These are phyloP conservation scores for Tragelaphus buxtoni DNA, from an alignment of 2,113 vertebrate genomes.

Conservation along the genomic window DNA sequence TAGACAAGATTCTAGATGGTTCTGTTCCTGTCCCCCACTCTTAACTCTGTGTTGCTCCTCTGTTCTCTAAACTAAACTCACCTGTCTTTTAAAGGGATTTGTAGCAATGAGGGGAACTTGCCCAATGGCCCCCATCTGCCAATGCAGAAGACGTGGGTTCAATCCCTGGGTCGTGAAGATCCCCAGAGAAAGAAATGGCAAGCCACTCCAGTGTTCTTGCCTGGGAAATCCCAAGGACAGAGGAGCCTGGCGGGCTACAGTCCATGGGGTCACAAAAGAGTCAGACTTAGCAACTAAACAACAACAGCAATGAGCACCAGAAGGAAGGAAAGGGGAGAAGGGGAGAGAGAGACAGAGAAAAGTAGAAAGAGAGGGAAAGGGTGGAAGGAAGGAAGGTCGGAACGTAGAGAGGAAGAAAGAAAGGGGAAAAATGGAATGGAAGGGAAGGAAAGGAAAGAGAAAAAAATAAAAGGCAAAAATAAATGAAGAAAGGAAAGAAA, in stretches of 20 bases:
- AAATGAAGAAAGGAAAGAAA: background rate
- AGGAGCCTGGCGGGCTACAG: background rate
- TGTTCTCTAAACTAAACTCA: background rate
- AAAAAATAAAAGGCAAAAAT: accelerated
- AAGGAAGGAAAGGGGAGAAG: background rate
- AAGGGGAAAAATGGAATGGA: accelerated
- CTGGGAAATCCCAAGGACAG: background rate
- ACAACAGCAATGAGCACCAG: background rate
- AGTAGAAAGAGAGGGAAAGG: background rate
- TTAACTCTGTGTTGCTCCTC: background rate
- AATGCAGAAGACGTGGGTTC: background rate
- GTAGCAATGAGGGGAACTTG: background rate
- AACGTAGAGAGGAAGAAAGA: background rate
- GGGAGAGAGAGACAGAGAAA: background rate
- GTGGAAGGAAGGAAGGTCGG: background rate
- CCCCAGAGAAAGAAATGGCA: background rate
- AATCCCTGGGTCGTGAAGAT: background rate
- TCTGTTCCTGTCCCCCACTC: background rate
- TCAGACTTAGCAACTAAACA: background rate
- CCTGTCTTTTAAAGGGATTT: background rate
- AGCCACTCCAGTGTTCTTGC: background rate
- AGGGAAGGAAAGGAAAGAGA: no score
- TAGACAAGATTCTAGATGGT: background rate
- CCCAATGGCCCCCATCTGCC: background rate
- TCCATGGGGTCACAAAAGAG: background rate